Base-by-base conservation (phyloP, 2,797 vertebrate genomes). In the Mormyrus proboscirostris region DNA sequence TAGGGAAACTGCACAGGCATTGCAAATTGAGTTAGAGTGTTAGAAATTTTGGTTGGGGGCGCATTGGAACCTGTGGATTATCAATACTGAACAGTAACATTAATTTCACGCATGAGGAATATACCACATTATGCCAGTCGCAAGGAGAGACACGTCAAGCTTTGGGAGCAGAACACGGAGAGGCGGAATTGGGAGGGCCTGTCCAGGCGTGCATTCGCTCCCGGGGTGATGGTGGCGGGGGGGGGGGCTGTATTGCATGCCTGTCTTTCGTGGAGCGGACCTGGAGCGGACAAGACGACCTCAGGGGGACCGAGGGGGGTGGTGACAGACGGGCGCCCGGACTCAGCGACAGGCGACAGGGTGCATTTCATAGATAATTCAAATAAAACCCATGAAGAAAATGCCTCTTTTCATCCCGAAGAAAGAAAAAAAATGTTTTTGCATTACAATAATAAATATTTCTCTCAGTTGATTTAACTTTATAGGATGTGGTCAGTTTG, bases 61-160 rank as follows among this genome's bases (percentile, higher is more conserved):
- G 41, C 69, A 69, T 29, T 62, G 50, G 38, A 47, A 69, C 86
- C 65, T 59, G 22, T 33, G 50, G 55, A 79, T 88, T 62, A 88
- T 82, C 86, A 88, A 87, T 82, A 55, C 62, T 82, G 69, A 89
- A 73, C 86, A 79, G 85, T 82, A 55, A 88, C 86, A 87, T 79
- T 49, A 76, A 87, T 89, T 79, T 87, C 85, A 87, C 49, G 69
- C 69, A 73, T 57, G 7, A 55, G 65, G 62, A 65, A 85, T 50
- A 86, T 44, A 22, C 22, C 82, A 65, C 82, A 65, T 69, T 65
- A 51, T 89, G 79, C 88, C 55, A 25, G 82, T 85, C 62, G 49
- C 44, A 33, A 65, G 29, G 62, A 69, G 55, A 59, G 83, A 82
- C 51, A 59, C 85, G 33, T 44, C 51, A 16, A 59, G 53, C 55